These are phyloP conservation scores for Drosophila vallismaia DNA, from an alignment of 2,888 invertebrate genomes.

Conservation along the genomic window DNA sequence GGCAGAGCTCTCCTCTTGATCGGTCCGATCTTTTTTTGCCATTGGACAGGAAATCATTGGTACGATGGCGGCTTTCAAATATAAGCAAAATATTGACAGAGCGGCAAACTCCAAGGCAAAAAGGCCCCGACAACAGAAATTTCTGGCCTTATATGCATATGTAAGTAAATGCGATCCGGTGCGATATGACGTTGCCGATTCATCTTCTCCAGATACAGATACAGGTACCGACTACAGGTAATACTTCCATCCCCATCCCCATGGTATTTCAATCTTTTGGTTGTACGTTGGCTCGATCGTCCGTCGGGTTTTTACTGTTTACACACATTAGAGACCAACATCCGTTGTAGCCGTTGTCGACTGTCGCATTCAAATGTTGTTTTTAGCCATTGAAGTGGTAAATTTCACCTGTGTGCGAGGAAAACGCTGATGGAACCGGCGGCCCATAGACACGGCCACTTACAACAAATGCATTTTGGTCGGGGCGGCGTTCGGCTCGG, in stretches of 20 bases:
- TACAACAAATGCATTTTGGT: conserved; percentile 73
- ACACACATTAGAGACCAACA: conserved; percentile 64
- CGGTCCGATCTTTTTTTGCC: conserved; percentile 48
- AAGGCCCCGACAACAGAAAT: conserved; percentile 57
- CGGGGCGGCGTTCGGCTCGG: conserved; percentile 59
- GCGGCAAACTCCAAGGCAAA: conserved; percentile 70
- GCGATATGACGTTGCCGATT: conserved; percentile 75
- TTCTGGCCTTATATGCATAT: conserved; percentile 34
- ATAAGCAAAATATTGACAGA: conserved; percentile 78
- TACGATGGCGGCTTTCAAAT: conserved; percentile 47
- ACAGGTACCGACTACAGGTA: conserved; percentile 48
- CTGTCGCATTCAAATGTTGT: conserved; percentile 78
- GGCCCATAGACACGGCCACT: conserved; percentile 72
- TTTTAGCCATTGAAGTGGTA: conserved; percentile 77
- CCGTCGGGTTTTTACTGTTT: conserved; percentile 57
- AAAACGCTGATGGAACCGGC: conserved; percentile 35
- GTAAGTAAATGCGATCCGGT: conserved; percentile 49
- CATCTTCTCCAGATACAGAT: conserved; percentile 44
- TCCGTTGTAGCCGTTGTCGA: conserved; percentile 67
- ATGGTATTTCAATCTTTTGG: conserved; percentile 23
- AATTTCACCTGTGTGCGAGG: conserved; percentile 76
- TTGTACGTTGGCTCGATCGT: conserved; percentile 4
- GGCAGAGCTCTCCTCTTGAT: conserved; percentile 28
- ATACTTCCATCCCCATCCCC: conserved; percentile 12
- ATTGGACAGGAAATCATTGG: conserved; percentile 43